Base-by-base conservation (phyloP, 2,888 invertebrate species). In the Schizaphis graminum region DNA sequence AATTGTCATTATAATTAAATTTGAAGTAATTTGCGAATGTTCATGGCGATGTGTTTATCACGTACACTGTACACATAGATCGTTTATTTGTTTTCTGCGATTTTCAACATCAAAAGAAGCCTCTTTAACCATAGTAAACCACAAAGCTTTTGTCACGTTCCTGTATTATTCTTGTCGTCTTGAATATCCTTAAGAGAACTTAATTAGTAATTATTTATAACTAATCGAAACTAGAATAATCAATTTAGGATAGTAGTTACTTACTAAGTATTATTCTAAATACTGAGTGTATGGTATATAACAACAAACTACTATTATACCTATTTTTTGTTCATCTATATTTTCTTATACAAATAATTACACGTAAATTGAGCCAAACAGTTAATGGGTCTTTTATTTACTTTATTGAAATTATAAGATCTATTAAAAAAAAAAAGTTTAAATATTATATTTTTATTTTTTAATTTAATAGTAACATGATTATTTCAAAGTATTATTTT, bases 401-500 rank as follows among this genome's bases (percentile, higher is more conserved):
- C 3, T 44, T 85, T 85, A 85, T 85, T 35, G 8, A 26, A 44
- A 85, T 11, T 21, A 0, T 11, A 44, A 44, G 41, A 85, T 11
- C 26, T 44, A 11, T 44, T 85, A 3, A 3, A 85, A 44, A 77
- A 77, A 35, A 77, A 77, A 53, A 53, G 13, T 24, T 24, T 44
- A 44, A 85, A 44, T 10, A 85, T 1, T 85, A 85, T 26, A 26
- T 85, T 35, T 77, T 41, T 85, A 11, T 26, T 85, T 85, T 44
- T 41, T 44, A 44, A 44, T 44, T 85, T 26, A 41, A 85, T 3
- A 26, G 85, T 44, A 44, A 26, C 10, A 11, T 44, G 85, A 26
- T 44, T 44, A 85, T 85, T 85, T 85, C 35, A 85, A 85, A 85
- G 26, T 85, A 44, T 85, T 35, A 85, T 41, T 26, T 85, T 85